Evolutionary conservation across 64 coral and sea anemone genomes (phyloP).

Genomic region (Cladopsammia gracilis): DNA sequence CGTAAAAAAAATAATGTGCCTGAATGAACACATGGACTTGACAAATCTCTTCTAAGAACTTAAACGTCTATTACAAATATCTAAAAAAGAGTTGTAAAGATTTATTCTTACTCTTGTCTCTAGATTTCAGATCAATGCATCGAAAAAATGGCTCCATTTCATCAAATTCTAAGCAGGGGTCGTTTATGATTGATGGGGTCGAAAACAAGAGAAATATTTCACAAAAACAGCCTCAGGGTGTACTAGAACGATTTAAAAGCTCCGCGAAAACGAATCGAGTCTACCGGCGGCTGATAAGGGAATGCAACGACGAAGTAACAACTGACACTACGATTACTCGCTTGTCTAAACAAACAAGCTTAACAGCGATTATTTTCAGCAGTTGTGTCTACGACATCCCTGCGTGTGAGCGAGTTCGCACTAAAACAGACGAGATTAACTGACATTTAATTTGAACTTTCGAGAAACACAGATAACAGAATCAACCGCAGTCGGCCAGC

Average conservation of each 20-base stretch:
- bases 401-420: slow-evolving; percentile 26
- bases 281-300: slow-evolving; percentile 5
- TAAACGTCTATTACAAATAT: neutral
- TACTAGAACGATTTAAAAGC: neutral
- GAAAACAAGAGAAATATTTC: slow-evolving; percentile 6
- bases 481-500: slow-evolving; percentile 9
- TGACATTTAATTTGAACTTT: slow-evolving; percentile 61
- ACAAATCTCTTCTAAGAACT: neutral
- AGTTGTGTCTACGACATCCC: slow-evolving; percentile 50
- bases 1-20: neutral
- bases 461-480: slow-evolving; percentile 36
- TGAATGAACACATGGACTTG: neutral
- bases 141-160: slow-evolving; percentile 11
- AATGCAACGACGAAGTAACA: slow-evolving; percentile 2
- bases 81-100: neutral
- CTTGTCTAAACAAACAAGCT: slow-evolving; percentile 50
- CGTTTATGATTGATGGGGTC: slow-evolving; percentile 14
- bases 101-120: neutral
- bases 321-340: slow-evolving; percentile 18
- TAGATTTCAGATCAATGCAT: neutral
- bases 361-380: slow-evolving; percentile 38
- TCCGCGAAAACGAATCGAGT: neutral
- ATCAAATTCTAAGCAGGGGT: slow-evolving; percentile 12
- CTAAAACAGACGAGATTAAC: slow-evolving; percentile 41
- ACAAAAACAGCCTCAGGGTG: neutral